These are phyloP conservation scores for Drosophila dunni DNA, from an alignment of 1,140 invertebrate genomes.

Conservation along the genomic window DNA sequence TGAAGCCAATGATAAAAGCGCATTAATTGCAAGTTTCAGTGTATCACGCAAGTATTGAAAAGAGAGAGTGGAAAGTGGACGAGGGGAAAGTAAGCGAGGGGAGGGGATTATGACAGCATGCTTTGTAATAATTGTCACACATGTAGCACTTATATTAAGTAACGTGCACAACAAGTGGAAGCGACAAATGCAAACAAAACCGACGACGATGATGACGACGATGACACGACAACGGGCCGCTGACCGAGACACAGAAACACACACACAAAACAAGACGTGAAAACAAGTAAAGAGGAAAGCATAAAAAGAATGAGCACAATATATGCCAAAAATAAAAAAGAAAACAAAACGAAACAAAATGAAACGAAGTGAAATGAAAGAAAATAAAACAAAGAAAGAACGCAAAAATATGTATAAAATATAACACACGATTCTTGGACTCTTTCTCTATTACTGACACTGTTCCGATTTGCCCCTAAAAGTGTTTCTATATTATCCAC, in stretches of 20 bases:
- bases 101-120: background rate
- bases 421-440: slow-evolving; percentile 17
- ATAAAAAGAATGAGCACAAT: slow-evolving; percentile 14
- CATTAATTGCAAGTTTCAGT: slow-evolving; percentile 66
- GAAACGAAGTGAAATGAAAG: slow-evolving; percentile 37
- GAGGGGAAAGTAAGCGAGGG: background rate
- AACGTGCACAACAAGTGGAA: slow-evolving; percentile 53
- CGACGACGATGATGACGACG: slow-evolving; percentile 7
- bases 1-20: slow-evolving; percentile 61
- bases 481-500: slow-evolving; percentile 23
- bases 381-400: slow-evolving; percentile 8
- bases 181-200: slow-evolving; percentile 49
- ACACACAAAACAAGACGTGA: slow-evolving; percentile 15
- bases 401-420: background rate
- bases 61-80: background rate
- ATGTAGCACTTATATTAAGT: slow-evolving; percentile 31
- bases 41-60: slow-evolving; percentile 26
- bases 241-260: slow-evolving; percentile 22
- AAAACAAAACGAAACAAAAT: slow-evolving; percentile 17
- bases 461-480: slow-evolving; percentile 4
- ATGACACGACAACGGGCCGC: slow-evolving; percentile 18
- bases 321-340: slow-evolving; percentile 11
- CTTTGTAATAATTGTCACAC: slow-evolving; percentile 35
- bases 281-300: slow-evolving; percentile 22
- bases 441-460: slow-evolving; percentile 36